Evolutionary conservation across 2,797 vertebrate genomes (phyloP).

Genomic region (Sitta carolinensis): DNA sequence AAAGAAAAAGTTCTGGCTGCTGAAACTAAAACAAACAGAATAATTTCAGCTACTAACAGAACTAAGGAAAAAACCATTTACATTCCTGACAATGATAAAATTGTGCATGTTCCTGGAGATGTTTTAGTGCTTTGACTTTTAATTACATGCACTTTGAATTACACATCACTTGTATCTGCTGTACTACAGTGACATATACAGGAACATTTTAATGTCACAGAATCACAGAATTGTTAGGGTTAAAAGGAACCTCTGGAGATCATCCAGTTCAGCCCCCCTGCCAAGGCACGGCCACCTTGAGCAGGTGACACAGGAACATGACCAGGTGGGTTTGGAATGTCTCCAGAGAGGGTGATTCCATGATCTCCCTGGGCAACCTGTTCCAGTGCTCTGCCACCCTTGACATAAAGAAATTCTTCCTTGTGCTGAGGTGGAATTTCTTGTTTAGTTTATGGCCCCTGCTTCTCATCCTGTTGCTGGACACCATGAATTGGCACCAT

Average conservation of each 20-base stretch:
- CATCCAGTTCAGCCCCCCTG: neutral
- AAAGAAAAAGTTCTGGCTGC: slow-evolving; percentile 7
- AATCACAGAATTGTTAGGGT: neutral
- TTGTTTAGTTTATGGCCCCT: neutral
- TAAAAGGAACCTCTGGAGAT: neutral
- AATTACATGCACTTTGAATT: neutral
- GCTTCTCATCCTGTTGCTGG: neutral
- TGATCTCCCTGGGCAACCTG: neutral
- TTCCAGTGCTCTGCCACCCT: neutral
- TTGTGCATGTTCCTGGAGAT: neutral
- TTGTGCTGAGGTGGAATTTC: neutral
- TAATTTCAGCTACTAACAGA: slow-evolving; percentile 36
- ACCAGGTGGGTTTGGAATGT: neutral
- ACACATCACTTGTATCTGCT: neutral
- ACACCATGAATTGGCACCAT: neutral
- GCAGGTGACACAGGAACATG: neutral
- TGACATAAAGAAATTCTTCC: neutral
- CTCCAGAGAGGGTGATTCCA: neutral
- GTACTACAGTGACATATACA: neutral
- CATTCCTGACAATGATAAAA: slow-evolving; percentile 33
- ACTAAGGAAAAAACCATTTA: neutral
- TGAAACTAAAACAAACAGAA: slow-evolving; percentile 45
- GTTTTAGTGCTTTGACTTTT: neutral
- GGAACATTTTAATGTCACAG: neutral
- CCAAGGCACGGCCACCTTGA: neutral